Evolutionary conservation across 64 coral and sea anemone genomes (phyloP), one percentile per base, ranked within the genome.

Genomic region (Dendronephthya gigantea): DNA sequence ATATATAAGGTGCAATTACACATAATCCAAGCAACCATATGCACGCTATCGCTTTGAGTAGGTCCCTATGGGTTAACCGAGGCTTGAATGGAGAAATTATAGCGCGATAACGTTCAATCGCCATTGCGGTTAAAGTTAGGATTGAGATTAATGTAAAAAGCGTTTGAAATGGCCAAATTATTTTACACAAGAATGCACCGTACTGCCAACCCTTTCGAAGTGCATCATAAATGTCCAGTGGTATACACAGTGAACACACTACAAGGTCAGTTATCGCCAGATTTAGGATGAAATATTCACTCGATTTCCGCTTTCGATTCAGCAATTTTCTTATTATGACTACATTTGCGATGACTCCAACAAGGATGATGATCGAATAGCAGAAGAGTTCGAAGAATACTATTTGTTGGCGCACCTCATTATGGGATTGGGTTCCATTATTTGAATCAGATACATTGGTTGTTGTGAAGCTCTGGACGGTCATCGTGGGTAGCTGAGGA

Each of bases 91-190:
- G 72, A 16, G 72, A 36, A 29, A 79, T 29, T 9, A 79, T 79
- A 1, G 72, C 72, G 9, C 72, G 72, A 34, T 79, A 39, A 15
- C 72, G 72, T 79, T 79, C 72, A 19, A 79, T 12, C 2, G 32
- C 36, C 72, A 79, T 79, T 39, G 72, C 72, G 32, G 72, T 79
- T 39, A 79, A 39, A 39, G 32, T 79, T 15, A 79, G 30, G 72
- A 79, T 79, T 10, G 72, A 79, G 27, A 79, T 29, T 34, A 79
- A 39, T 7, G 36, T 39, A 34, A 79, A 39, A 0, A 79, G 29
- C 19, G 72, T 79, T 39, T 79, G 72, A 39, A 39, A 79, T 39
- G 72, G 72, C 72, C 72, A 79, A 34, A 79, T 79, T 34, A 79
- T 8, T 39, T 79, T 79, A 79, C 72, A 79, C 72, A 79, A 39